Evolutionary conservation across 1,140 invertebrate genomes (phyloP), one percentile per base, ranked within the genome.

Genomic region (Drosophila rhopaloa): DNA sequence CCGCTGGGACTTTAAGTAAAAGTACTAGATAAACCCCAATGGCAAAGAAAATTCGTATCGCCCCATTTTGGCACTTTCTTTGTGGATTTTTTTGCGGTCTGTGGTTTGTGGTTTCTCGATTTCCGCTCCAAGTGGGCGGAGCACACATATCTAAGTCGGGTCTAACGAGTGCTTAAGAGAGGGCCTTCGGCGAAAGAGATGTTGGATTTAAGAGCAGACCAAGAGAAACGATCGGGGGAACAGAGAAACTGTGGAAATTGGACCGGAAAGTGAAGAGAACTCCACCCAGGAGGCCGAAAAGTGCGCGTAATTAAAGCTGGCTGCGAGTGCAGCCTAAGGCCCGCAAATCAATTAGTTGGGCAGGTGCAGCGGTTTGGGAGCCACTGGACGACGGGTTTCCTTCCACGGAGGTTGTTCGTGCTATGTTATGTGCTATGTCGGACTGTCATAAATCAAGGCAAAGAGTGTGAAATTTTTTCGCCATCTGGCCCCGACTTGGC

Each of bases 381-480:
- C 10, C 62, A 79, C 83, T 86, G 83, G 75, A 44, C 66, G 50
- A 29, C 82, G 82, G 71, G 82, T 86, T 86, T 88, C 82, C 82
- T 62, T 86, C 43, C 75, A 56, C 29, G 82, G 74, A 41, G 32
- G 46, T 16, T 40, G 40, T 16, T 19, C 44, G 37, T 14, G 29
- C 29, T 47, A n/a, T 54, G 65, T 53, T 65, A 40, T 62, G 40
- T 48, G 47, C 60, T 65, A 53, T 68, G 68, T 71, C 32, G 48
- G 32, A 66, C 40, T 65, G 76, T 83, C 79, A 83, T 86, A 86
- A 86, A 86, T 86, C 83, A 86, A 78, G 76, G 73, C 58, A 70
- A 56, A 77, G 79, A 89, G 83, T 86, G 83, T 83, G 83, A 83
- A 86, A 83, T 83, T 73, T 82, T 86, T 83, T 77, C 73, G 61